phyloP scores from a whole-genome alignment of 2,888 invertebrate genomes.

The Tachina fera region DNA sequence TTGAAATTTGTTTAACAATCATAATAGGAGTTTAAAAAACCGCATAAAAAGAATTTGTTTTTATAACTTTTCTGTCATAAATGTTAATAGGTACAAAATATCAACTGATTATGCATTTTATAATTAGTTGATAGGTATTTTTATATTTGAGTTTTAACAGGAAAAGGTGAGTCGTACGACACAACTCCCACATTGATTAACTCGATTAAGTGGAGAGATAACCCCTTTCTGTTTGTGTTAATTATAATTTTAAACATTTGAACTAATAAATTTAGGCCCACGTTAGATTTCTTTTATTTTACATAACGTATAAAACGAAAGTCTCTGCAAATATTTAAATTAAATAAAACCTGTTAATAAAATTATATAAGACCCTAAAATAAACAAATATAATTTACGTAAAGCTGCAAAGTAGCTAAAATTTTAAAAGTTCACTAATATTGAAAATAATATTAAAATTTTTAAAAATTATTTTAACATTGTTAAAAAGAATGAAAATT shows the following conservation, averaged over 20 bases:
- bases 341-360: not conserved
- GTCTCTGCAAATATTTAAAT: not conserved
- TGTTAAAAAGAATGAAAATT: too few species aligned
- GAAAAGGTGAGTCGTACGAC: conserved; percentile 38
- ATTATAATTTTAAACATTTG: not conserved
- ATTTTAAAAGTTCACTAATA: not conserved
- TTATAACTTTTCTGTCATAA: not conserved
- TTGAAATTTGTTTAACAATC: not conserved
- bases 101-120: too few species aligned
- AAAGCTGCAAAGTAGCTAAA: not conserved
- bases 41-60: not conserved
- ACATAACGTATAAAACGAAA: not conserved
- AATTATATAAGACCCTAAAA: not conserved
- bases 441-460: too few species aligned
- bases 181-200: conserved; percentile 40
- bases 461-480: too few species aligned
- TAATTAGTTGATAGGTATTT: not conserved
- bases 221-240: conserved; percentile 7
- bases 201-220: not conserved
- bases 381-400: too few species aligned
- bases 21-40: not conserved
- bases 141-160: conserved; percentile 2
- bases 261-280: conserved; percentile 1
- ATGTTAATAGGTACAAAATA: too few species aligned
- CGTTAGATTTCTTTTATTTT: not conserved